These are phyloP conservation scores for Drosophila nigritarsus DNA, from an alignment of 2,888 invertebrate species.

Conservation along the genomic window DNA sequence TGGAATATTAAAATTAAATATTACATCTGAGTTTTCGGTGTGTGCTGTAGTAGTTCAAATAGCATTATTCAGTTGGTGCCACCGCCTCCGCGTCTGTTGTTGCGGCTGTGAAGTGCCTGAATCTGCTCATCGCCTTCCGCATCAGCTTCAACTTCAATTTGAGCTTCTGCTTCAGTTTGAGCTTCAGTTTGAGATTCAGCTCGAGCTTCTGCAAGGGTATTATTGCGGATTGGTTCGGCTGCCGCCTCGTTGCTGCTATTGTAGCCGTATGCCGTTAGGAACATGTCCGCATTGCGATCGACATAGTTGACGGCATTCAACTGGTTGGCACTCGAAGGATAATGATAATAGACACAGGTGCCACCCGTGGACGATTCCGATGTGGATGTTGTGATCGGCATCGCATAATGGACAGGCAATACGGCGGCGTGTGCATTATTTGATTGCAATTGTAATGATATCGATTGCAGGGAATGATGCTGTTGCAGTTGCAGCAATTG, in stretches of 20 bases:
- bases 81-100: conserved; percentile 27
- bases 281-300: conserved; percentile 26
- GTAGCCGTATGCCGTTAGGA: conserved; percentile 10
- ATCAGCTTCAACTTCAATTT: not conserved
- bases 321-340: conserved; percentile 32
- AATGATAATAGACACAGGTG: conserved; percentile 37
- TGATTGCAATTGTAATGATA: conserved; percentile 11
- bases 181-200: not conserved
- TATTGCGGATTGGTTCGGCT: not conserved
- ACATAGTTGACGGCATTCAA: conserved; percentile 38
- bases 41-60: conserved; percentile 4
- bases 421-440: conserved; percentile 15
- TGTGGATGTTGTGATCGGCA: conserved; percentile 1
- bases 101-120: not conserved
- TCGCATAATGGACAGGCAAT: conserved; percentile 1
- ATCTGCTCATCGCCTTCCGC: not conserved
- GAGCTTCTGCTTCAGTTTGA: not conserved
- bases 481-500: conserved; percentile 1
- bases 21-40: conserved; percentile 6
- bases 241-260: not conserved
- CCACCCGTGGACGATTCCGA: conserved; percentile 2
- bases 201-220: not conserved
- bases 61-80: conserved; percentile 11
- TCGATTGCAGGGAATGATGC: conserved; percentile 12
- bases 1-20: conserved; percentile 2